Evolutionary conservation across 1,140 invertebrate genomes (phyloP), one percentile per base, ranked within the genome.

Genomic region (Mercenaria mercenaria): DNA sequence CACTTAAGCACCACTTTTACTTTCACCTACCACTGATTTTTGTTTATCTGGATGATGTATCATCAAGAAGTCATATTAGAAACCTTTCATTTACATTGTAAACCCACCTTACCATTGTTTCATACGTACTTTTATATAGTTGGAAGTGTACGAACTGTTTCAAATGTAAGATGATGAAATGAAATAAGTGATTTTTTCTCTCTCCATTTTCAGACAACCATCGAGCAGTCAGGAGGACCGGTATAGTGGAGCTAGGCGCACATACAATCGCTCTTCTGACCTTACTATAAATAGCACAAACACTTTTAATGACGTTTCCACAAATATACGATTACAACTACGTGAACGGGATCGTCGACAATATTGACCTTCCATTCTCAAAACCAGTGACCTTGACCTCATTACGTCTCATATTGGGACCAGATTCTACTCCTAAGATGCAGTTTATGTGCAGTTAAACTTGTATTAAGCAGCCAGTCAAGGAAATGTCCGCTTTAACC

Each of bases 211-310:
- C 56, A 88, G 85, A 34, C 85, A 76, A 43, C 34, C 37, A 43
- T 11, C 29, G 37, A 80, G 76, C 37, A 88, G 52, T n/a, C 85
- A 79, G 43, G 85, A 88, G 37, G 85, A 88, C 6, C 52, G 85
- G 20, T 81, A 64, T 41, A 64, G 37, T 1, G 76, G 76, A 4
- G 37, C 74, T 11, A 26, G 56, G 52, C 56, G 86, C 10, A 34
- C 50, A 47, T 88, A 64, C 61, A 88, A 50, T 18, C 52, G 85
- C n/a, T 10, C 50, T 13, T 80, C 85, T 20, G 85, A 88, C 26
- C 47, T 88, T n/a, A 61, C 85, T 67, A 88, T 88, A 79, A 88
- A 79, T 80, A 88, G 85, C 74, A 88, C 85, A 64, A 88, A 50
- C 64, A 41, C 41, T 69, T 88, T 88, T 56, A 88, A 81, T 56